Evolutionary conservation across 2,797 vertebrate species (phyloP).

Genomic region (Nothura maculosa): DNA sequence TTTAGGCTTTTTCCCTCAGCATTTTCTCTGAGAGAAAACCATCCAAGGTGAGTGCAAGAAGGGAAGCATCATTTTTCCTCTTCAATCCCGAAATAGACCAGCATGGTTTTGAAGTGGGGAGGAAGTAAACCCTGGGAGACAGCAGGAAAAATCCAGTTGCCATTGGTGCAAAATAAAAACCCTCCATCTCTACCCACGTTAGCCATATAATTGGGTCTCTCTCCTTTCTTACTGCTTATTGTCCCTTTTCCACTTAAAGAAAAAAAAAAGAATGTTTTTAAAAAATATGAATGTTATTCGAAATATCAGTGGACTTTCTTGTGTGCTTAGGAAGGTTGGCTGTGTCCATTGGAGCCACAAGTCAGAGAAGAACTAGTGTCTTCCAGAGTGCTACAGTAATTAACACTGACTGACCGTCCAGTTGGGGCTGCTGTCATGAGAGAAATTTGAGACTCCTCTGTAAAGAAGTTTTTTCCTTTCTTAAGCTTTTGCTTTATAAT

Average conservation of each 20-base stretch:
- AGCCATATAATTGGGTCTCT: rapidly evolving
- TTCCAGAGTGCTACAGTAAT: not conserved
- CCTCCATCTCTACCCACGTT: not conserved
- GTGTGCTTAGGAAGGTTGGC: not conserved
- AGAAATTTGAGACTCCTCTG: not conserved
- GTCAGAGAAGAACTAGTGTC: not conserved
- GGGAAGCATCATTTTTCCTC: not conserved
- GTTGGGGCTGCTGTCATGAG: not conserved
- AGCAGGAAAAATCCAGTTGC: not conserved
- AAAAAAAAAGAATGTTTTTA: not conserved
- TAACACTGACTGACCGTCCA: rapidly evolving
- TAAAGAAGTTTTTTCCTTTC: not conserved
- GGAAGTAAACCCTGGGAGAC: not conserved
- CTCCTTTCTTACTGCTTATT: not conserved
- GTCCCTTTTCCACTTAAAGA: not conserved
- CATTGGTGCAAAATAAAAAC: too few species aligned
- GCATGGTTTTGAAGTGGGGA: not conserved
- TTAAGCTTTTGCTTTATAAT: not conserved
- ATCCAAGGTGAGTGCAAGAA: not conserved
- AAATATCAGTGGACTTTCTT: rapidly evolving
- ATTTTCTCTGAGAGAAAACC: not conserved
- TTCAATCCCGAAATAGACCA: rapidly evolving
- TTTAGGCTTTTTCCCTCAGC: not conserved
- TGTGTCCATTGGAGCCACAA: rapidly evolving
- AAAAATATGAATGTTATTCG: not conserved